phyloP scores from a whole-genome alignment of 2,797 vertebrate genomes.

The Remorina albescens region DNA sequence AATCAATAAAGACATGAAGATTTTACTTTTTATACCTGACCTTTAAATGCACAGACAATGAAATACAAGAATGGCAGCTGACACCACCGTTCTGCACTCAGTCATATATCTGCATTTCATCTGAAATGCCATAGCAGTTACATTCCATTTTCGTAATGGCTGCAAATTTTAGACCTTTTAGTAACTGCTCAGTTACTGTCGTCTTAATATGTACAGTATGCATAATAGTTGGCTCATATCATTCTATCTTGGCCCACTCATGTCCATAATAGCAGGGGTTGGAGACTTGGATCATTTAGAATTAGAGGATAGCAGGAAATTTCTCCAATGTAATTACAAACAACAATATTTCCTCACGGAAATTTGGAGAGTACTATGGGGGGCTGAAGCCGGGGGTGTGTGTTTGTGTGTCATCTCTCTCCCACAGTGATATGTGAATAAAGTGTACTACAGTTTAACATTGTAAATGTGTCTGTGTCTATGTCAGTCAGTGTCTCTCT shows the following conservation, averaged over 20 bases:
- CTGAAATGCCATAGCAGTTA: slow-evolving; percentile 3
- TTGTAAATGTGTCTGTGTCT: no score
- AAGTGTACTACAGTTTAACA: no score
- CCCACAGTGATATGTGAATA: no score
- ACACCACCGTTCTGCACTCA: neutral
- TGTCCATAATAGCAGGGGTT: neutral
- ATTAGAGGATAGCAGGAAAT: neutral
- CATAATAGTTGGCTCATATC: slow-evolving; percentile 5
- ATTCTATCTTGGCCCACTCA: neutral
- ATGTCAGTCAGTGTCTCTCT: no score
- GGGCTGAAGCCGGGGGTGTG: no score
- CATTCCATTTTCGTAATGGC: slow-evolving; percentile 29
- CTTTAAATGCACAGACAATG: neutral
- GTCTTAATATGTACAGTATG: neutral
- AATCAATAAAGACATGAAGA: no score
- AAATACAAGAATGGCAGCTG: neutral
- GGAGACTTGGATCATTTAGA: neutral
- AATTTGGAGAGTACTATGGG: no score
- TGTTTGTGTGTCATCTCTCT: no score
- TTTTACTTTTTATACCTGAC: no score
- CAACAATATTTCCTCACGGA: no score
- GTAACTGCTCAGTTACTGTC: neutral
- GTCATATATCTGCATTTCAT: neutral
- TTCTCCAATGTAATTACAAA: no score
- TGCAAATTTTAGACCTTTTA: slow-evolving; percentile 19